phyloP scores from a whole-genome alignment of 2,797 vertebrate species.

The Acomys russatus region DNA sequence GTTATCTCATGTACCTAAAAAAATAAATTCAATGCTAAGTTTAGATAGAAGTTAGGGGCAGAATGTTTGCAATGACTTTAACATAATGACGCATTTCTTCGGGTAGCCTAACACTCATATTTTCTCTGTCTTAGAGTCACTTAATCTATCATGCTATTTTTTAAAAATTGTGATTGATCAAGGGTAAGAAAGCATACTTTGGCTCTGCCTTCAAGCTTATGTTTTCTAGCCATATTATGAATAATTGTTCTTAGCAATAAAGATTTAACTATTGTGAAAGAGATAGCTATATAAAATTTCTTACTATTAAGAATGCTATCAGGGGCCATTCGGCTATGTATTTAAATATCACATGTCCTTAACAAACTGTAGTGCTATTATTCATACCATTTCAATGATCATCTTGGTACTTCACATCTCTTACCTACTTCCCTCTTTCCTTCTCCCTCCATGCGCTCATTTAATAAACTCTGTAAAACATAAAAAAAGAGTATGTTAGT shows the following conservation, averaged over 20 bases:
- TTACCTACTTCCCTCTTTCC: neutral
- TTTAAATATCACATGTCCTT: conserved; percentile 39
- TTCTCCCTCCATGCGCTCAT: too few species aligned
- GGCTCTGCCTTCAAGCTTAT: conserved; percentile 68
- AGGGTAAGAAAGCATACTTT: conserved; percentile 9
- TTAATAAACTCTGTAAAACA: too few species aligned
- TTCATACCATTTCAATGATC: neutral
- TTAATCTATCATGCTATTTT: conserved; percentile 37
- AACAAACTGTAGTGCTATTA: neutral
- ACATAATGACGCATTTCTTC: conserved; percentile 50
- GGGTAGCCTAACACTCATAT: conserved; percentile 26
- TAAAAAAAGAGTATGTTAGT: neutral
- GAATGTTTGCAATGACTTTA: conserved; percentile 45
- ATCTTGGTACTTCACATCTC: conserved; percentile 20
- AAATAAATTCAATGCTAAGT: conserved; percentile 33
- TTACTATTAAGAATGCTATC: conserved; percentile 31
- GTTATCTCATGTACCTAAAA: conserved; percentile 38
- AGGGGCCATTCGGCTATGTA: neutral
- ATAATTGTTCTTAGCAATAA: conserved; percentile 47
- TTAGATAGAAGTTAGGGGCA: conserved; percentile 24
- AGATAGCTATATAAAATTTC: neutral
- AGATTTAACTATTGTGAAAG: neutral
- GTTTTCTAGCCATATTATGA: conserved; percentile 48
- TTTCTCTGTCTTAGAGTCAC: conserved; percentile 52
- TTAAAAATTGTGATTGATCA: conserved; percentile 18